phyloP scores from a whole-genome alignment of 2,113 vertebrate genomes.

The Platysteira castanea region DNA sequence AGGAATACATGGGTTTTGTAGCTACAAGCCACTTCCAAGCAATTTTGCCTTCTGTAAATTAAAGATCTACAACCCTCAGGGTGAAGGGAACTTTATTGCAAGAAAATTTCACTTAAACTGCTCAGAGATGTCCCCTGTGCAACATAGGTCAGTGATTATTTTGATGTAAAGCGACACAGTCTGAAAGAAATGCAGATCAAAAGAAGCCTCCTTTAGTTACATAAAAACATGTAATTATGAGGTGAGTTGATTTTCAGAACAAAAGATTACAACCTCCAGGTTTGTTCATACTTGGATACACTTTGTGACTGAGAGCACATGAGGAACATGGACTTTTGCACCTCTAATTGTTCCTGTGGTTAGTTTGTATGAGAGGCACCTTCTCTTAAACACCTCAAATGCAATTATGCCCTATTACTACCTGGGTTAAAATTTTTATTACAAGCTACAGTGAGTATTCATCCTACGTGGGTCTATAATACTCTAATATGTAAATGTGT shows the following conservation, averaged over 20 bases:
- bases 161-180: background rate
- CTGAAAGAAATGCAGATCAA: constrained; percentile 1
- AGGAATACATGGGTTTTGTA: background rate
- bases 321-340: background rate
- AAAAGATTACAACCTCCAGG: background rate
- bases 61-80: background rate
- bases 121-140: background rate
- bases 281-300: constrained; percentile 3
- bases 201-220: background rate
- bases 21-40: background rate
- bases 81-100: background rate
- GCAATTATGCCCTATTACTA: constrained; percentile 26
- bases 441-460: background rate
- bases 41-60: constrained; percentile 13
- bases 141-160: background rate
- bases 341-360: background rate
- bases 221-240: background rate
- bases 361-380: background rate
- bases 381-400: background rate
- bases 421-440: constrained; percentile 1
- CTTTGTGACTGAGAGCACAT: background rate
- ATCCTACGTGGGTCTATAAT: background rate
- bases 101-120: background rate
- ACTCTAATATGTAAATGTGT: background rate
- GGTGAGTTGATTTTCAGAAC: constrained; percentile 5